These are phyloP conservation scores for Morinoia aosen DNA, from an alignment of 2,888 invertebrate species.

Conservation along the genomic window DNA sequence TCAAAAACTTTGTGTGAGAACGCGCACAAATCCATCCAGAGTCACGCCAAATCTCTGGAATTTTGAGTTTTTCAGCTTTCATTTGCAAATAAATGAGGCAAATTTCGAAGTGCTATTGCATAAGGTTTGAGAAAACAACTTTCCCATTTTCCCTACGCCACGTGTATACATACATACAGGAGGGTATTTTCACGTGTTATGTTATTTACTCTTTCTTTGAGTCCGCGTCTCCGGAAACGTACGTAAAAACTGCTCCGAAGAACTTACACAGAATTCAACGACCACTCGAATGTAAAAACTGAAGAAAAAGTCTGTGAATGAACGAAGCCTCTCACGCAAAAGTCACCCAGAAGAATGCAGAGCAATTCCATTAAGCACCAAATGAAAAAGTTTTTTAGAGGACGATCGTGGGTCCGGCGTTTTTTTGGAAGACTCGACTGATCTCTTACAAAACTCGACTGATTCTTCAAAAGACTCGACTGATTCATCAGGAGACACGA, in stretches of 20 bases:
- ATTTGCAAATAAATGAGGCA: no score
- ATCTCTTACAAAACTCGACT: neutral
- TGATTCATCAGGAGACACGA: neutral
- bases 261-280: neutral
- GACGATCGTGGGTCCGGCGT: neutral
- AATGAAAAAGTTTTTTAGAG: conserved; percentile 1
- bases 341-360: conserved; percentile 25
- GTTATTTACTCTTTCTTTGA: neutral
- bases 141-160: neutral
- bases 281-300: neutral
- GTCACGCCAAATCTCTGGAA: no score
- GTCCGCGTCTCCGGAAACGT: neutral
- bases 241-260: neutral
- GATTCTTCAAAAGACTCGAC: neutral
- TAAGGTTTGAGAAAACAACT: neutral
- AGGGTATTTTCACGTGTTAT: neutral
- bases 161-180: neutral
- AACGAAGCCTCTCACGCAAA: neutral
- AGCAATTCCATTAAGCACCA: conserved; percentile 48
- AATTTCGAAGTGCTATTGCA: no score
- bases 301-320: neutral
- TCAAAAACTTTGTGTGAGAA: no score
- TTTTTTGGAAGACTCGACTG: neutral
- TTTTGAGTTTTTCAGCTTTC: no score
- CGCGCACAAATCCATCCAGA: no score